phyloP scores from a whole-genome alignment of 2,113 vertebrate genomes.

The Boleophthalmus pectinirostris region DNA sequence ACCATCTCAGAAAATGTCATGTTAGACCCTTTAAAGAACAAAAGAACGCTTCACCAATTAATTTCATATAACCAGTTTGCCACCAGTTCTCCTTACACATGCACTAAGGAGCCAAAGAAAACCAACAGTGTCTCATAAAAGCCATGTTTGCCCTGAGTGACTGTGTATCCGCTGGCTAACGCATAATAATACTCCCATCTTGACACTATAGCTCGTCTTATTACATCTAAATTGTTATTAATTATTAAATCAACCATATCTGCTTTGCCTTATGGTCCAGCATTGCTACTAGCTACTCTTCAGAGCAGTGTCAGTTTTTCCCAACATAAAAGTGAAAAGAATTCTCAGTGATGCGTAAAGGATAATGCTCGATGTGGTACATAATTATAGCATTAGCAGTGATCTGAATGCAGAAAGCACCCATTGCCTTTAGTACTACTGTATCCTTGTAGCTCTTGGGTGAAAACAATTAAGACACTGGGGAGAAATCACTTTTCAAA shows the following conservation, averaged over 20 bases:
- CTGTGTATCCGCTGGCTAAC: background rate
- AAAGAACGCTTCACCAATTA: background rate
- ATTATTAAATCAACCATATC: background rate
- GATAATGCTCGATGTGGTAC: background rate
- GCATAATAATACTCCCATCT: background rate
- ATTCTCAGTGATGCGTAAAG: background rate
- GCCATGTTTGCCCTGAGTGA: background rate
- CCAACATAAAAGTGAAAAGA: background rate
- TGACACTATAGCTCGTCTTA: background rate
- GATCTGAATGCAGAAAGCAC: background rate
- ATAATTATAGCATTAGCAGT: slow-evolving; percentile 5
- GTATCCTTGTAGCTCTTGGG: background rate
- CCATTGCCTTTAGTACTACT: background rate
- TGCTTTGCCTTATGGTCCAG: background rate
- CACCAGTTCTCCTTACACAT: background rate
- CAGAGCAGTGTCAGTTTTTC: background rate
- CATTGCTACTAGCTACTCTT: background rate
- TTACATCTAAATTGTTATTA: background rate
- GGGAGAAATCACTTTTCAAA: background rate
- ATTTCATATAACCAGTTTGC: background rate
- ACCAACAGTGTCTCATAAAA: background rate
- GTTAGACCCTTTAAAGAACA: too few species aligned
- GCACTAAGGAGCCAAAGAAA: background rate
- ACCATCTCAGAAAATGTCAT: too few species aligned
- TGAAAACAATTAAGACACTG: background rate